Conservation (phyloP, 2,113 vertebrate species). For the Macheiramphus alcinus region DNA sequence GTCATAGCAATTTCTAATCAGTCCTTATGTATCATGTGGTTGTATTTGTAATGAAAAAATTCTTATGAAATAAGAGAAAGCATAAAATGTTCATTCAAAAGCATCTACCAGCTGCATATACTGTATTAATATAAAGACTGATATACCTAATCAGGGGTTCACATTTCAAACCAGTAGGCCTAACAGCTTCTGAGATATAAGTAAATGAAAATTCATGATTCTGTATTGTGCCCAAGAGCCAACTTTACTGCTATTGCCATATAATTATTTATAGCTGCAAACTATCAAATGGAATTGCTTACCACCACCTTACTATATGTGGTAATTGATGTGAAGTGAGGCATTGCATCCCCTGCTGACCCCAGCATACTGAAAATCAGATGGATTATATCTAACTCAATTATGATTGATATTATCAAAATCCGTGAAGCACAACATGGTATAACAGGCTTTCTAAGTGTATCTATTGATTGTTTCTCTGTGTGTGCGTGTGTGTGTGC, state of each 20-base stretch:
- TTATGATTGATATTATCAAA: slow-evolving; percentile 98
- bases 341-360: slow-evolving; percentile 79
- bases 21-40: background rate
- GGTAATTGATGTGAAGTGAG: slow-evolving; percentile 94
- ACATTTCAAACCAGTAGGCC: slow-evolving; percentile 32
- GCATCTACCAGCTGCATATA: background rate
- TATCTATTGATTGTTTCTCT: slow-evolving; percentile 81
- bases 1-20: background rate
- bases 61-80: background rate
- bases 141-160: slow-evolving; percentile 28
- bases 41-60: background rate
- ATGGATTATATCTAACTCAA: slow-evolving; percentile 91
- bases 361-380: slow-evolving; percentile 81
- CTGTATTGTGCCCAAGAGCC: slow-evolving; percentile 72
- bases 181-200: slow-evolving; percentile 64
- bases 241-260: slow-evolving; percentile 69
- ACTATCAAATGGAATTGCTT: slow-evolving; percentile 79
- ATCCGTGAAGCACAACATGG: slow-evolving; percentile 73
- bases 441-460: slow-evolving; percentile 80
- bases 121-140: background rate
- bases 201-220: slow-evolving; percentile 74
- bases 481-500: background rate
- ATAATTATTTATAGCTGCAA: slow-evolving; percentile 87
- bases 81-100: background rate
- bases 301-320: slow-evolving; percentile 82